Percentiles rank a stretch among this genome's conserved stretches.
Evolutionary conservation across 2,888 invertebrate species (phyloP).

Genomic region (Brachyptera putata): DNA sequence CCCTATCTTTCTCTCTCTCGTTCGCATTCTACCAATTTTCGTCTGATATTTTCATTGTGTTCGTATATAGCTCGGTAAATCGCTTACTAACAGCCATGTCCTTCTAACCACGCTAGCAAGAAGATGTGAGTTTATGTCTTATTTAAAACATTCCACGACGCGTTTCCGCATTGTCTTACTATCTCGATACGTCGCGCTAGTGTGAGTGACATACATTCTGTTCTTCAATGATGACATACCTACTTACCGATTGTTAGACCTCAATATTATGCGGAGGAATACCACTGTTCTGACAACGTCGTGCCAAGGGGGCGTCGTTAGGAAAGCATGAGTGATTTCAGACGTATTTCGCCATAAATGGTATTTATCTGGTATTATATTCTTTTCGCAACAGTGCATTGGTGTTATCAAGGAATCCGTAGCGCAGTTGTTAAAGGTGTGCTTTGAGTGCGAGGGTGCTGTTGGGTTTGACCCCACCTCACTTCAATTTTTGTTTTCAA

Average conservation of each 20-base stretch:
- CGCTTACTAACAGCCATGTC: not conserved
- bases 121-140: not conserved
- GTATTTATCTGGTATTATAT: too few species aligned
- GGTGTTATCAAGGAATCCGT: too few species aligned
- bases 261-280: too few species aligned
- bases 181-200: not conserved
- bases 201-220: not conserved
- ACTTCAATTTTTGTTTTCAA: too few species aligned
- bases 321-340: too few species aligned
- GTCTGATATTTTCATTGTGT: conserved; percentile 6
- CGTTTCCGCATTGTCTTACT: not conserved
- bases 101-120: not conserved
- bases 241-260: not conserved
- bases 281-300: too few species aligned
- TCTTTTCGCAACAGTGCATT: too few species aligned
- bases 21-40: not conserved
- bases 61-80: not conserved
- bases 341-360: too few species aligned
- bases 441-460: too few species aligned
- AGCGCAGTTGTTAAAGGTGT: too few species aligned
- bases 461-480: too few species aligned
- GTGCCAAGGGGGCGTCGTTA: too few species aligned
- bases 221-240: not conserved
- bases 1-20: not conserved
- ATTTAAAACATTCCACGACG: conserved; percentile 5